phyloP scores from a whole-genome alignment of 1,140 invertebrate species.

The Apis dorsata region DNA sequence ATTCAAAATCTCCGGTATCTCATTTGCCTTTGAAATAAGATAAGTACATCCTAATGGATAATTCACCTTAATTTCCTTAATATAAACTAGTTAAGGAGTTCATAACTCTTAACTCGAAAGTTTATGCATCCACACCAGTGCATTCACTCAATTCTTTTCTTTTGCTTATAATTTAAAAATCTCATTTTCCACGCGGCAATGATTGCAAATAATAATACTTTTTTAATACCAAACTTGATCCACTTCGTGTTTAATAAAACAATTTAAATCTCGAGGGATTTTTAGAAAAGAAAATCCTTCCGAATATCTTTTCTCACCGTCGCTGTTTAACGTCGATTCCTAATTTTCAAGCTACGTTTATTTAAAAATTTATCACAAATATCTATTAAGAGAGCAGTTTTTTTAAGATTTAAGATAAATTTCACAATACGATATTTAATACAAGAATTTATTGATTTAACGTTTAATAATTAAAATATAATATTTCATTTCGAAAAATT shows the following conservation, averaged over 20 bases:
- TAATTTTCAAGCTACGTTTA: neutral
- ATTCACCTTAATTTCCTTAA: neutral
- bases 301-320: neutral
- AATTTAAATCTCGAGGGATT: neutral
- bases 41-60: no score
- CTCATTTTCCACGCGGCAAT: no score
- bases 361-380: no score
- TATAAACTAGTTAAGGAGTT: neutral
- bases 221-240: neutral
- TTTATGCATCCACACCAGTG: neutral
- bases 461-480: neutral
- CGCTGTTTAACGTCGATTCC: slow-evolving; percentile 22
- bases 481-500: neutral
- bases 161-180: neutral
- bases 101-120: neutral
- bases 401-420: no score
- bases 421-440: no score
- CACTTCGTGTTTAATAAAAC: no score
- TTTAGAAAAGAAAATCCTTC: no score
- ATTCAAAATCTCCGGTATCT: neutral
- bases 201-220: neutral
- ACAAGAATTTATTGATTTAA: no score
- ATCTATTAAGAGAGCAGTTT: no score
- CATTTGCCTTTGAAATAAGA: neutral
- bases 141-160: no score